Evolutionary conservation across 2,888 invertebrate genomes (phyloP).

Genomic region (Autographa pulchrina): DNA sequence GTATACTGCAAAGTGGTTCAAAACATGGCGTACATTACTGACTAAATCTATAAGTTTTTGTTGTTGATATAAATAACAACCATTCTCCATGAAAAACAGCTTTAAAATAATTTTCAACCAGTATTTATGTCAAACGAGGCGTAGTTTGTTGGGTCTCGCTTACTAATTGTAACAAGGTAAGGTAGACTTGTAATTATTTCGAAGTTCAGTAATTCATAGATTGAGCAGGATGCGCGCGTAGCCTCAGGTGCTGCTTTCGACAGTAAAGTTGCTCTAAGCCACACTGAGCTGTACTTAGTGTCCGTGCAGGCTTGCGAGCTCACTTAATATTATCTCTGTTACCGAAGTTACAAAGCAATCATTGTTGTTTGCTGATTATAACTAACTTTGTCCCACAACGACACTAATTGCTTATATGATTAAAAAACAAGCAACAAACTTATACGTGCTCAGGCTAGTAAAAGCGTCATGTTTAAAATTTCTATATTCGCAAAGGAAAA

Average conservation of each 20-base stretch:
- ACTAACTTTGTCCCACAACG: constrained; percentile 13
- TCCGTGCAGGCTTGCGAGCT: constrained; percentile 75
- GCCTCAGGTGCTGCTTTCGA: constrained; percentile 83
- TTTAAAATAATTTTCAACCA: neutral
- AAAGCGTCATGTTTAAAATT: constrained; percentile 19
- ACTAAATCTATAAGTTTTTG: neutral
- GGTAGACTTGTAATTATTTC: constrained; percentile 36
- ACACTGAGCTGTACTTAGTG: constrained; percentile 79
- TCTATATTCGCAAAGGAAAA: constrained; percentile 40
- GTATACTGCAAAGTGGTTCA: constrained; percentile 1
- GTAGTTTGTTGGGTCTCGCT: neutral
- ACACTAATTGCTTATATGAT: constrained; percentile 18
- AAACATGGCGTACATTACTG: neutral
- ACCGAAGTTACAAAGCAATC: constrained; percentile 68
- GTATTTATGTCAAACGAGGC: neutral
- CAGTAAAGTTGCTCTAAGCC: constrained; percentile 85
- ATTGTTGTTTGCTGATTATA: constrained; percentile 59
- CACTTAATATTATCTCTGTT: constrained; percentile 77
- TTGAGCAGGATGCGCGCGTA: constrained; percentile 60
- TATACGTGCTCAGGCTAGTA: constrained; percentile 14
- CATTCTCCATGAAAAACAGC: neutral
- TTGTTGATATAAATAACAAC: neutral
- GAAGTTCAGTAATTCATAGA: constrained; percentile 66
- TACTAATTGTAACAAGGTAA: constrained; percentile 4
- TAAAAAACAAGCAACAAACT: constrained; percentile 13